Evolutionary conservation across 2,797 vertebrate genomes (phyloP).

Genomic region (Nasua narica): DNA sequence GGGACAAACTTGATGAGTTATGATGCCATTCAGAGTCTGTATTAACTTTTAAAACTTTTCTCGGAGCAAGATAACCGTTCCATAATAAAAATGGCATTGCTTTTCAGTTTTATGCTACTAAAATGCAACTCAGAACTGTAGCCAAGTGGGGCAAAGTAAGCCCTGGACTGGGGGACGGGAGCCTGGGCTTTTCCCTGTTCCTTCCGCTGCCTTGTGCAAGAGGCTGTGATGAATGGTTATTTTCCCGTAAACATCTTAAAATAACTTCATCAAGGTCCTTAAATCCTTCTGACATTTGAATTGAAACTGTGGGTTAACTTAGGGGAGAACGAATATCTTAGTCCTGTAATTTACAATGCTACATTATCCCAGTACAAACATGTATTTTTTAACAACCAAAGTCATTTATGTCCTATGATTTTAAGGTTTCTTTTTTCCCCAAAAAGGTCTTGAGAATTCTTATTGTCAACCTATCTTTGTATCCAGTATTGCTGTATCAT

Average conservation of each 20-base stretch:
- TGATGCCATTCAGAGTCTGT: neutral
- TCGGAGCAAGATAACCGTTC: neutral
- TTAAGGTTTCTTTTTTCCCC: neutral
- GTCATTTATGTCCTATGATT: neutral
- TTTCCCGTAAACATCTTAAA: neutral
- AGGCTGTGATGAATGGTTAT: neutral
- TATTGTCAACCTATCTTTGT: neutral
- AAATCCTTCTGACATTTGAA: neutral
- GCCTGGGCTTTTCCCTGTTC: neutral
- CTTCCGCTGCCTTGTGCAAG: neutral
- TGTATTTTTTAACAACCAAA: neutral
- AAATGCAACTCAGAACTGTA: conserved; percentile 6
- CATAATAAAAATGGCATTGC: neutral
- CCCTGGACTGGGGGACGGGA: neutral
- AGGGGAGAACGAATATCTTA: neutral
- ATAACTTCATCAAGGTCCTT: neutral
- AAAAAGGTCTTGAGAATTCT: neutral
- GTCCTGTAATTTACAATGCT: neutral
- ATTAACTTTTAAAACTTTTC: neutral
- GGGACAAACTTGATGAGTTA: neutral
- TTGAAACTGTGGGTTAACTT: neutral
- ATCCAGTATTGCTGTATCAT: neutral
- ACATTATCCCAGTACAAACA: neutral
- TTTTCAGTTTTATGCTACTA: neutral
- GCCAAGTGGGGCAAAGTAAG: neutral